A percentile compares a stretch with the other conserved stretches of the same genome.
Conservation (phyloP, 2,888 invertebrate species). For the Stramonita haemastoma region DNA sequence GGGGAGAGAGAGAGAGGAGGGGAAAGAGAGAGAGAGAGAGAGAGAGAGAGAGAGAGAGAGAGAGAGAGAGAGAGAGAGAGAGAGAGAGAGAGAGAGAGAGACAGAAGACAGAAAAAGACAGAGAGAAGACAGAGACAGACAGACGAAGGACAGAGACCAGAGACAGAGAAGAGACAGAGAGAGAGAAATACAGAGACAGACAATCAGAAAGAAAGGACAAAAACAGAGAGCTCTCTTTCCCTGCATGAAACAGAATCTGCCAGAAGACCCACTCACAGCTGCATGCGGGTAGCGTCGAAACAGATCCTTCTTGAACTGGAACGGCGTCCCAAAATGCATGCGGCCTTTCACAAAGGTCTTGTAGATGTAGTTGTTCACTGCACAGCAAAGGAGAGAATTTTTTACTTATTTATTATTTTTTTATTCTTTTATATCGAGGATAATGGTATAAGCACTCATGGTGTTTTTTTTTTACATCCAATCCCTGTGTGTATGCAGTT, state of each 20-base stretch:
- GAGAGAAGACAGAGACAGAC: too few relatives aligned
- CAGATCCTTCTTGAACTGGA: conserved; percentile 46
- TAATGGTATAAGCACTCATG: too few relatives aligned
- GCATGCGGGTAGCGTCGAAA: conserved; percentile 28
- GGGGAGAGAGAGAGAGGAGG: not conserved
- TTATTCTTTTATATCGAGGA: too few relatives aligned
- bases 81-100: not conserved
- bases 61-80: not conserved
- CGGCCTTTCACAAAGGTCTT: conserved; percentile 77
- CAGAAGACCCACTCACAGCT: not conserved
- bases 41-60: not conserved
- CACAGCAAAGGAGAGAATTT: conserved; percentile 51
- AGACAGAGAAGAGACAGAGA: too few relatives aligned
- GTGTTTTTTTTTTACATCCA: too few relatives aligned
- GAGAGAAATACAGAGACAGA: not conserved
- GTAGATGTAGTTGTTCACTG: conserved; percentile 79
- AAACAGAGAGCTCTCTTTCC: not conserved
- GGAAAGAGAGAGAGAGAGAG: not conserved
- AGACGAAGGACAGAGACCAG: not conserved
- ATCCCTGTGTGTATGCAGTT: too few relatives aligned
- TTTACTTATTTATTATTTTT: too few relatives aligned
- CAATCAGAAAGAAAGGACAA: not conserved
- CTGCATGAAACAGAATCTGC: not conserved
- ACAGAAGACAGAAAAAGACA: not conserved
- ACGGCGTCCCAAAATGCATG: conserved; percentile 75